Percentiles rank a stretch among this genome's conserved stretches.
These are phyloP conservation scores for Perizoma flavofasciatum DNA, from an alignment of 2,888 invertebrate genomes.

Conservation along the genomic window DNA sequence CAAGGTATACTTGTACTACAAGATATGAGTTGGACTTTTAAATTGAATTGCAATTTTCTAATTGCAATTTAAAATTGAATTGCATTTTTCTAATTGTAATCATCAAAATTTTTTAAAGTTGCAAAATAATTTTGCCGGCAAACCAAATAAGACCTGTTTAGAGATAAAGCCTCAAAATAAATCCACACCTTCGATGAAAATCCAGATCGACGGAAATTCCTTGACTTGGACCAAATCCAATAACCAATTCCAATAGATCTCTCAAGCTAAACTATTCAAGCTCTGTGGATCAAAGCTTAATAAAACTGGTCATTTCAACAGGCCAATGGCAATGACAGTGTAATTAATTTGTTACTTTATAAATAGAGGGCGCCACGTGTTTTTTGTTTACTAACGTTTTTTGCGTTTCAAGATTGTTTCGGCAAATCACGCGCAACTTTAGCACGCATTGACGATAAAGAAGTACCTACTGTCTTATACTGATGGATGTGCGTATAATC, in stretches of 20 bases:
- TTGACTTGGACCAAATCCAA: conserved; percentile 23
- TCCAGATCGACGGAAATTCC: conserved; percentile 10
- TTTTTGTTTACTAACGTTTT: conserved; percentile 37
- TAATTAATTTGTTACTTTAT: conserved; percentile 10
- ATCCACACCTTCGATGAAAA: conserved; percentile 14
- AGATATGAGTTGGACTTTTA: too few relatives aligned
- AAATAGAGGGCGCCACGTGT: conserved; percentile 38
- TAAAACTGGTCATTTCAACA: conserved; percentile 1
- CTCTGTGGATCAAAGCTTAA: neutral
- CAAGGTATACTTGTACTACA: too few relatives aligned
- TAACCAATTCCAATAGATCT: conserved; percentile 11
- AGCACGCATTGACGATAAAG: conserved; percentile 1
- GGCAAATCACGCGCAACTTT: conserved; percentile 10
- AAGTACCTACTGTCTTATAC: too few relatives aligned
- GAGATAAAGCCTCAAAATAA: conserved; percentile 1
- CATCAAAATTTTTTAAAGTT: too few relatives aligned
- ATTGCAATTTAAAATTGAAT: too few relatives aligned
- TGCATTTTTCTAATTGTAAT: too few relatives aligned
- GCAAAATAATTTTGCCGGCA: too few relatives aligned
- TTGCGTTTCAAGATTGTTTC: conserved; percentile 20
- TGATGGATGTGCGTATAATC: too few relatives aligned
- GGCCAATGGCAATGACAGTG: conserved; percentile 33
- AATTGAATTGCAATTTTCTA: too few relatives aligned
- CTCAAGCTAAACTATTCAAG: conserved; percentile 3
- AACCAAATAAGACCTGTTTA: too few relatives aligned